These are phyloP conservation scores for Albula glossodonta DNA, from an alignment of 2,113 vertebrate species.

Conservation along the genomic window DNA sequence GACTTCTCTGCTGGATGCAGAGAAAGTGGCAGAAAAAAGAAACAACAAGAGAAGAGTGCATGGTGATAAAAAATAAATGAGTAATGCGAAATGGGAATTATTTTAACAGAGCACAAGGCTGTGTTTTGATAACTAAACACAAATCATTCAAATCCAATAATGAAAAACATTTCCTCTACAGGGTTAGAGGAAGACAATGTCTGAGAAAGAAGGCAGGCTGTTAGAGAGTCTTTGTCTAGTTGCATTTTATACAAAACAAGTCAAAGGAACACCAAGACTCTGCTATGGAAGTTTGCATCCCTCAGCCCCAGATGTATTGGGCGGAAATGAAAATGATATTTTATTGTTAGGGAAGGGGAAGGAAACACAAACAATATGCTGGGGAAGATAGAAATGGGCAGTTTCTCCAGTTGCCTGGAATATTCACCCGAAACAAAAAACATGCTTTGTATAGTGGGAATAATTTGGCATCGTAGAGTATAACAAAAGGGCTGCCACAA, in stretches of 20 bases:
- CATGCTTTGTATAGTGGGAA: conserved; percentile 30
- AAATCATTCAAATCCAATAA: conserved; percentile 5
- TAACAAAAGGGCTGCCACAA: conserved; percentile 11
- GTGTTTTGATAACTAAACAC: neutral
- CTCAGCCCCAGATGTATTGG: neutral
- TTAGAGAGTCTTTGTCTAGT: neutral
- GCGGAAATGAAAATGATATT: conserved; percentile 18
- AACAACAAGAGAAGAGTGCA: neutral
- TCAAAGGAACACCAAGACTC: neutral
- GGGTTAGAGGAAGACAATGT: neutral
- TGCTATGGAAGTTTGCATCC: neutral
- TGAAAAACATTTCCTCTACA: neutral
- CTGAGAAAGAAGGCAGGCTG: neutral
- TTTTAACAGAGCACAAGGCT: neutral
- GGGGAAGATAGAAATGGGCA: conserved; percentile 25
- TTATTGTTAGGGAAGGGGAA: conserved; percentile 31
- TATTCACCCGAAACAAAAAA: conserved; percentile 26
- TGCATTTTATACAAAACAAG: neutral
- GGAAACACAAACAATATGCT: conserved; percentile 30
- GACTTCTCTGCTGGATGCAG: neutral
- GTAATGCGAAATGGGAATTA: neutral
- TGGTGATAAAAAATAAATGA: neutral
- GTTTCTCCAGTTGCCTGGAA: neutral
- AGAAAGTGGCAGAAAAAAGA: neutral
- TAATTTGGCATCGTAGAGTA: conserved; percentile 17